phyloP scores from a whole-genome alignment of 1,140 invertebrate species.

The Aphelinus atriplicis region DNA sequence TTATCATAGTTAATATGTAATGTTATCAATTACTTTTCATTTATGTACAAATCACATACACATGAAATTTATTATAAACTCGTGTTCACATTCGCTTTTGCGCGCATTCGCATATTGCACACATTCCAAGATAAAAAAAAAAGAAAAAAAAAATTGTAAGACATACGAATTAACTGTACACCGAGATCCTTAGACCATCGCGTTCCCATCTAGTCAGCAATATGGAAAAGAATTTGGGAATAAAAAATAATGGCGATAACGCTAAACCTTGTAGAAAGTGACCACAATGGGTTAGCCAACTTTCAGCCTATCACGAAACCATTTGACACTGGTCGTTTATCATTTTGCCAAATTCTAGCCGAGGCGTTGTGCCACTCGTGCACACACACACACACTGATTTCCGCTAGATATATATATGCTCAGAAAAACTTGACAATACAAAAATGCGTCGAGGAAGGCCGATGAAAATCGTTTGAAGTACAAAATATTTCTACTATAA shows the following conservation, averaged over 20 bases:
- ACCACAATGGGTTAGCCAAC: no score
- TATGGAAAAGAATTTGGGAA: background rate
- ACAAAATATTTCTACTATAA: no score
- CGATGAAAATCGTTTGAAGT: no score
- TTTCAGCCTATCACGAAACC: no score
- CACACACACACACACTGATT: no score
- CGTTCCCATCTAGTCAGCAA: slow-evolving; percentile 40
- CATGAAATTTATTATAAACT: slow-evolving; percentile 47
- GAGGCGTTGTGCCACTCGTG: no score
- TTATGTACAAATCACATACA: slow-evolving; percentile 51
- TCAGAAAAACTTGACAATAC: no score
- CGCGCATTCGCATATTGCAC: slow-evolving; percentile 46
- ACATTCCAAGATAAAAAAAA: slow-evolving; percentile 47
- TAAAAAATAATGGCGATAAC: background rate
- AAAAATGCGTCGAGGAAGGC: no score
- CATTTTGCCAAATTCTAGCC: no score
- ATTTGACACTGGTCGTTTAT: no score
- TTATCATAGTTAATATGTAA: slow-evolving; percentile 24
- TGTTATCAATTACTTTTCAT: slow-evolving; percentile 37
- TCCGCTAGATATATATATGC: no score
- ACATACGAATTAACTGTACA: slow-evolving; percentile 61
- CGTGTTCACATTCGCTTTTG: slow-evolving; percentile 40
- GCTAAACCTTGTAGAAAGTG: no score
- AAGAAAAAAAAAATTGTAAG: slow-evolving; percentile 46
- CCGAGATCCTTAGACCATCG: slow-evolving; percentile 61